A percentile compares a stretch with the other conserved stretches of the same genome.
phyloP scores from a whole-genome alignment of 2,797 vertebrate genomes.

The Lithobates sylvaticus region DNA sequence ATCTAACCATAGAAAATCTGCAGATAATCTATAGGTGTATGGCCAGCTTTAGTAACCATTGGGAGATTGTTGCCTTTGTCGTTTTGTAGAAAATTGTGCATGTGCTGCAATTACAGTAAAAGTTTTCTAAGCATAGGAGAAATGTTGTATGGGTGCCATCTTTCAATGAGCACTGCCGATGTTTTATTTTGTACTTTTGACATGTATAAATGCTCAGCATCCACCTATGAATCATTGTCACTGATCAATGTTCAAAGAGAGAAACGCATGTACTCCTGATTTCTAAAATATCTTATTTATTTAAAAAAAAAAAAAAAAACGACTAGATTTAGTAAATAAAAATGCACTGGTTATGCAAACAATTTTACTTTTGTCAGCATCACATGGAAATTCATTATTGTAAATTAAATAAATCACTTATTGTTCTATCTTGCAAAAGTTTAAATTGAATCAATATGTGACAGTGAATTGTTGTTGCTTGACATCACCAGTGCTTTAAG shows the following conservation, averaged over 20 bases:
- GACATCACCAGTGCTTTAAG: constrained; percentile 67
- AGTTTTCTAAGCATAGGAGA: no score
- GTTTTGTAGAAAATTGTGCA: no score
- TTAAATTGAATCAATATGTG: constrained; percentile 68
- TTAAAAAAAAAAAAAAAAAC: neutral
- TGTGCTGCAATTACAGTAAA: no score
- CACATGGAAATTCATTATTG: constrained; percentile 42
- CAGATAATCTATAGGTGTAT: no score
- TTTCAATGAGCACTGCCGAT: no score
- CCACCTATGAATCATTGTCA: neutral
- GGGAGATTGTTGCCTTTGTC: no score
- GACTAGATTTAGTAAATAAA: neutral
- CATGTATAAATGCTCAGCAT: neutral
- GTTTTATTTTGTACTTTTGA: no score
- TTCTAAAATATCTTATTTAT: neutral
- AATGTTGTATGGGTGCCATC: no score
- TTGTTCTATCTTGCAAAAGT: constrained; percentile 64
- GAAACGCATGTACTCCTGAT: neutral
- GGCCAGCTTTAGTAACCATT: no score
- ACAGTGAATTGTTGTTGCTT: constrained; percentile 70
- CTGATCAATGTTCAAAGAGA: neutral
- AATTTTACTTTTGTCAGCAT: constrained; percentile 26
- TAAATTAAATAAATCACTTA: constrained; percentile 60
- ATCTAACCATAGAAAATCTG: no score
- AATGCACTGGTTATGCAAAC: neutral